A percentile compares a stretch with the other conserved stretches of the same genome.
phyloP scores from a whole-genome alignment of 2,888 invertebrate genomes.

The Stictocephala bisonia region DNA sequence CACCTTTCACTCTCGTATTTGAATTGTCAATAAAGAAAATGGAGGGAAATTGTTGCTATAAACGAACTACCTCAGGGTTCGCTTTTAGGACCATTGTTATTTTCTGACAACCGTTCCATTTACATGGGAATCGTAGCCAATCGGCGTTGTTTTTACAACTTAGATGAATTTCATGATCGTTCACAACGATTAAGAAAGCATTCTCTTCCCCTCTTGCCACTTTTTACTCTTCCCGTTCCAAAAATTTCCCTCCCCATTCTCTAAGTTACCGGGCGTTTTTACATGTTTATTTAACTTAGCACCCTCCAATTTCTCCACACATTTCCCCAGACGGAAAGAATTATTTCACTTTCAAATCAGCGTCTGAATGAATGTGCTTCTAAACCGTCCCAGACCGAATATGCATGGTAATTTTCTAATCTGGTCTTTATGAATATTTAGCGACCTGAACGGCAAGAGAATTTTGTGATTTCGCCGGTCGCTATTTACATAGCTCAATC shows the following conservation, averaged over 20 bases:
- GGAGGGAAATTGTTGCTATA: not conserved
- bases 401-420: constrained; percentile 42
- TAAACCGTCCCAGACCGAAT: constrained; percentile 15
- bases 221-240: not conserved
- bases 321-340: constrained; percentile 30
- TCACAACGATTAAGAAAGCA: not conserved
- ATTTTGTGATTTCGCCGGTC: no score
- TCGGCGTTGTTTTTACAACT: not conserved
- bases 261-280: not conserved
- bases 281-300: constrained; percentile 33
- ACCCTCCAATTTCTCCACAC: not conserved
- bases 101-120: no score
- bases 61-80: not conserved
- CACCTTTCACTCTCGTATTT: not conserved
- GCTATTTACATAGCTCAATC: no score
- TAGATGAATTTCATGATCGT: no score
- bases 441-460: no score
- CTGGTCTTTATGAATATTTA: constrained; percentile 37
- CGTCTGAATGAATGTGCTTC: not conserved
- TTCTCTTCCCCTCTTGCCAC: not conserved
- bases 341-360: constrained; percentile 39
- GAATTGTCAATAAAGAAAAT: not conserved
- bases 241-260: not conserved
- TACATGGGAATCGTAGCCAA: constrained; percentile 1
- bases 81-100: not conserved